Conservation (phyloP, 1,140 invertebrate species). For the Spodoptera litura region DNA sequence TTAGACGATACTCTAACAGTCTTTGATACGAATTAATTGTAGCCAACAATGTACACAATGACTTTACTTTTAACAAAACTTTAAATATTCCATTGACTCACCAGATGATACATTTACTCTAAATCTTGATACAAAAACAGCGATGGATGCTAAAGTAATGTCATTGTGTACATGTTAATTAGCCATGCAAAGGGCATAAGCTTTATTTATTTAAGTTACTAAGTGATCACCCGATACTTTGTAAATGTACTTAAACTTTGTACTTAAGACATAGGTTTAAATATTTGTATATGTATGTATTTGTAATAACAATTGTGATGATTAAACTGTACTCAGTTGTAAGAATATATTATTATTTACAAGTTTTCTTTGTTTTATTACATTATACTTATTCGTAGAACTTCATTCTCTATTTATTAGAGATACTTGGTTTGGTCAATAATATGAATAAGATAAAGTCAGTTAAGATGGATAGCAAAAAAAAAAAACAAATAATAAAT, state of each 20-base stretch:
- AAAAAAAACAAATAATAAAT: too few relatives aligned
- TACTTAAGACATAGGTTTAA: constrained; percentile 11
- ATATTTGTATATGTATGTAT: too few relatives aligned
- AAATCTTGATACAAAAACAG: neutral
- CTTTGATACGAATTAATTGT: neutral
- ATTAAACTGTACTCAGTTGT: constrained; percentile 28
- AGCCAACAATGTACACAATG: neutral
- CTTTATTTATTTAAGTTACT: constrained; percentile 47
- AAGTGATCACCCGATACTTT: constrained; percentile 34
- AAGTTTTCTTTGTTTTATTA: constrained; percentile 9
- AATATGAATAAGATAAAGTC: too few relatives aligned
- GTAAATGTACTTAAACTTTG: constrained; percentile 29
- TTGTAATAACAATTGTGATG: constrained; percentile 46
- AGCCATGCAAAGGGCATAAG: constrained; percentile 25
- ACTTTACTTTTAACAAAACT: neutral
- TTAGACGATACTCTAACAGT: neutral
- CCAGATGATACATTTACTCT: neutral
- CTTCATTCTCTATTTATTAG: too few relatives aligned
- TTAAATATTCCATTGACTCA: too few relatives aligned
- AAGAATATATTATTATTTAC: constrained; percentile 38
- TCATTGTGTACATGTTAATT: neutral
- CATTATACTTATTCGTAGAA: too few relatives aligned
- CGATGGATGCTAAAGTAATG: neutral
- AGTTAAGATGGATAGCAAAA: too few relatives aligned
- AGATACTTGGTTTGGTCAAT: too few relatives aligned